Conservation (phyloP, 1,140 invertebrate species). For the Papilio glaucus region DNA sequence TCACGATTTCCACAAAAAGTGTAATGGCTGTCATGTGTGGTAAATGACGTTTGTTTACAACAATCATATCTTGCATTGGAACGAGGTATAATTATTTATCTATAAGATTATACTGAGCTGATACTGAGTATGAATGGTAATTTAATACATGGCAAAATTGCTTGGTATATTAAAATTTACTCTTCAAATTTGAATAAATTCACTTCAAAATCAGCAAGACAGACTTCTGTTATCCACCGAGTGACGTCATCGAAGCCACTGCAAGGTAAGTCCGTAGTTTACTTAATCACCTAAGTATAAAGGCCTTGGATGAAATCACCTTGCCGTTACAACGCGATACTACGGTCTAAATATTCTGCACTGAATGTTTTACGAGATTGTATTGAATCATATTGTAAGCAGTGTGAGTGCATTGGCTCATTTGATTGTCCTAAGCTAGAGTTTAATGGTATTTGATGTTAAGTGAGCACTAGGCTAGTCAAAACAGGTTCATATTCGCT, state of each 20-base stretch:
- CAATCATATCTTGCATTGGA: too few relatives aligned
- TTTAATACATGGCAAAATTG: too few relatives aligned
- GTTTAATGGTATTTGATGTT: not conserved
- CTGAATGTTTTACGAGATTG: not conserved
- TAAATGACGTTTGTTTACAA: too few relatives aligned
- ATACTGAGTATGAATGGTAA: too few relatives aligned
- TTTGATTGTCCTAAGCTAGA: not conserved
- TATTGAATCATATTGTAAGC: not conserved
- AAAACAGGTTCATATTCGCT: too few relatives aligned
- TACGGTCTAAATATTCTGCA: not conserved
- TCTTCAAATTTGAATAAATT: not conserved
- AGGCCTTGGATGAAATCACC: slow-evolving; percentile 33
- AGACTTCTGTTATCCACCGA: not conserved
- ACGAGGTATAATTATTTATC: too few relatives aligned
- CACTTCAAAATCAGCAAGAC: too few relatives aligned
- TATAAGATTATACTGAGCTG: too few relatives aligned
- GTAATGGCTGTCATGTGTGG: too few relatives aligned
- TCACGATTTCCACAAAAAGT: too few relatives aligned
- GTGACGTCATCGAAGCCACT: slow-evolving; percentile 18
- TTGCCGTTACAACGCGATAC: slow-evolving; percentile 3
- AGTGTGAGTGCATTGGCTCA: not conserved
- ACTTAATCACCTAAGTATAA: slow-evolving; percentile 16
- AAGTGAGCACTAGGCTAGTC: not conserved
- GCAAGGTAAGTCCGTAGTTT: slow-evolving; percentile 35
- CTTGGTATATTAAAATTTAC: too few relatives aligned